Evolutionary conservation across 2,797 vertebrate genomes (phyloP), one percentile per base, ranked within the genome.

Genomic region (Falco biarmicus): DNA sequence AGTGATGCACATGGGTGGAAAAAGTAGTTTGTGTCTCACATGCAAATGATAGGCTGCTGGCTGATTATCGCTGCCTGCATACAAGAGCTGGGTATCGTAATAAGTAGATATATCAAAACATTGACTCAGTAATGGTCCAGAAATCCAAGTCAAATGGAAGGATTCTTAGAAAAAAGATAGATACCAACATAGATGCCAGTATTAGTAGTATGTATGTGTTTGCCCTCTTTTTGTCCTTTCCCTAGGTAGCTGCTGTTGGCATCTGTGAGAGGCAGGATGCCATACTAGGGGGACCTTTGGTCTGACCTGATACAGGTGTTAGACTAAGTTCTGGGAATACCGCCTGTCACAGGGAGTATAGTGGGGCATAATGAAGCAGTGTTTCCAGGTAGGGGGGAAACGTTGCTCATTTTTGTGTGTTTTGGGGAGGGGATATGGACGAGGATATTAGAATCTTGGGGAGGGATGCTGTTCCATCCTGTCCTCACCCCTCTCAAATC

Each of bases 1-100:
- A 96, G 89, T 85, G 95, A 89, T 89, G 87, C 84, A 70, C 89
- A 86, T 65, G 78, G 48, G 82, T 75, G 73, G 53, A 21, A 87
- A 84, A 79, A 79, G 34, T 69, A 87, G 80, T 84, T 84, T 91
- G 75, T 94, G 89, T 87, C 68, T 95, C 39, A 45, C 75, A 43
- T 82, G 71, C 59, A n/a, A 91, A 83, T 83, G 75, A 14, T 68
- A 24, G 56, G 56, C 71, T 66, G 61, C 80, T 77, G 64, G 37
- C 43, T 73, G 83, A 53, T 79, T 34, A 20, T 39, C 89, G 51
- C 84, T 92, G 74, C 81, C 70, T 76, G 89, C 21, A 4, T 59
- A n/a, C 50, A 18, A 64, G 70, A 78, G 53, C 54, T 65, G 51
- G 19, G 4, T 50, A 32, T 76, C 89, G 17, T 31, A 69, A 82